Evolutionary conservation across 2,113 vertebrate genomes (phyloP).

Genomic region (Heterocephalus glaber): DNA sequence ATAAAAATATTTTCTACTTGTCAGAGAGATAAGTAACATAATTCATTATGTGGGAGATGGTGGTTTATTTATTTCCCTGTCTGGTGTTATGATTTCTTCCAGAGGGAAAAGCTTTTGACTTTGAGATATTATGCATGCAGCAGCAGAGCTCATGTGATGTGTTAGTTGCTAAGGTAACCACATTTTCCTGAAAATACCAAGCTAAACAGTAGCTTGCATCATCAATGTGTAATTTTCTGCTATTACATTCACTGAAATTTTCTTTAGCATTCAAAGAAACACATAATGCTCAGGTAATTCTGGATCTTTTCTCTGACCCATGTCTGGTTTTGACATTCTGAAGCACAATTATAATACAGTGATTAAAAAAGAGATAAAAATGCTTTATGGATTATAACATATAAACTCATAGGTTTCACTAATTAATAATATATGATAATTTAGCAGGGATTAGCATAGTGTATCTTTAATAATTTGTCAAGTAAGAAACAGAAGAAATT

Average conservation of each 20-base stretch:
- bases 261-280: constrained; percentile 61
- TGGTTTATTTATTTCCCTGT: constrained; percentile 40
- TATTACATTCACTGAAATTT: constrained; percentile 62
- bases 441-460: neutral
- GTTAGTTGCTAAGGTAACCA: constrained; percentile 79
- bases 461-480: neutral
- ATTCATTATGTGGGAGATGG: neutral
- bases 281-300: constrained; percentile 24
- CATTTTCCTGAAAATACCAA: constrained; percentile 74
- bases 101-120: constrained; percentile 50
- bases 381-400: neutral
- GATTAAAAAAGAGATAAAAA: neutral
- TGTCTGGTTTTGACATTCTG: neutral
- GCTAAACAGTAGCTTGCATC: constrained; percentile 73
- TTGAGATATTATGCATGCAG: constrained; percentile 47
- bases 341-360: neutral
- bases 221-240: constrained; percentile 63
- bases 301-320: neutral
- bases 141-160: constrained; percentile 34
- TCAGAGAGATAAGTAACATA: neutral
- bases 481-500: constrained; percentile 39
- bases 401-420: neutral
- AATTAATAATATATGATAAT: neutral
- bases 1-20: constrained; percentile 40
- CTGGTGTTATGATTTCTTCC: constrained; percentile 48